phyloP scores from a whole-genome alignment of 2,888 invertebrate species.

The Tromatobia lineatoria region DNA sequence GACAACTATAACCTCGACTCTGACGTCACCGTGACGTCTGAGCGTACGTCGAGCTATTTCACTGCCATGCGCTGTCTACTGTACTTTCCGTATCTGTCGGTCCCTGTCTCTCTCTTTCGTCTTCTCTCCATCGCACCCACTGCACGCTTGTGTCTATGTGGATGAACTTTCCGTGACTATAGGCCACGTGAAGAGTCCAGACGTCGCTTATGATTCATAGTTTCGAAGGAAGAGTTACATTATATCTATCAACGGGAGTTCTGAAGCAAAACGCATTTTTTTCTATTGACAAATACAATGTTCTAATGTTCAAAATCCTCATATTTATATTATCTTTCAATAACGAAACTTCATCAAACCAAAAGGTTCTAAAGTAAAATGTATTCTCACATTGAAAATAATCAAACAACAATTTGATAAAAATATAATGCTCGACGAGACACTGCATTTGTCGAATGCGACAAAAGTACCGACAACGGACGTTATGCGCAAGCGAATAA shows the following conservation, averaged over 20 bases:
- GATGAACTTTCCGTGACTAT: constrained; percentile 11
- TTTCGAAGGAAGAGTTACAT: not conserved
- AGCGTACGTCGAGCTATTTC: constrained; percentile 41
- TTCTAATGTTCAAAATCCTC: not conserved
- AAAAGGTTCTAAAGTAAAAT: too few species aligned
- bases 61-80: constrained; percentile 1
- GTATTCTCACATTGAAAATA: not conserved
- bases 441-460: not conserved
- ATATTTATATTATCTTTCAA: not conserved
- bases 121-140: not conserved
- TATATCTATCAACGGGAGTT: not conserved
- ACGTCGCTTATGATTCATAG: not conserved
- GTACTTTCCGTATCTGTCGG: not conserved
- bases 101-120: not conserved
- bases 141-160: not conserved
- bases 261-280: not conserved
- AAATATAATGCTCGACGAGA: not conserved
- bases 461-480: not conserved
- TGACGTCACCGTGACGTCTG: constrained; percentile 18
- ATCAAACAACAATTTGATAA: not conserved
- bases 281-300: not conserved
- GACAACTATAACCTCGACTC: not conserved
- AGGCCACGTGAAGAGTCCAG: not conserved
- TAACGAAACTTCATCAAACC: too few species aligned
- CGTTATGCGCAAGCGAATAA: not conserved